Base-by-base conservation (phyloP, 2,888 invertebrate species). In the Aleiodes testaceus region DNA sequence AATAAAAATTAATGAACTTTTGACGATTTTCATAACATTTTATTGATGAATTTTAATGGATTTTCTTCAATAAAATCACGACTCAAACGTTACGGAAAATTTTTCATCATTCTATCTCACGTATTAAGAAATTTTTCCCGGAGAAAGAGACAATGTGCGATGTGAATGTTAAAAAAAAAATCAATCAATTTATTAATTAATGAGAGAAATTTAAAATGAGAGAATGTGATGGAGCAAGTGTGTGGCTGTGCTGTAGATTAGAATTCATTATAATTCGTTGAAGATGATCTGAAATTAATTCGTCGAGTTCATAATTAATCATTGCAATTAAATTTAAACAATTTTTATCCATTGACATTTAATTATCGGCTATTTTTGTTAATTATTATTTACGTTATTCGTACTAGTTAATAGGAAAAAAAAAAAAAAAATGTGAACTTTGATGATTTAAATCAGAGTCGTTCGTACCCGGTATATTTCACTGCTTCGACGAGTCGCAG, bases 191-290 rank as follows among this genome's bases (percentile, higher is more conserved):
- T 74, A 81, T 71, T 67, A 47, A 69, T 63, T 72, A 61, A 68
- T 59, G 53, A 68, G 16, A 59, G 30, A 30, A 44, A 36, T 22
- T 30, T 53, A 63, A 44, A 36, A 45, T 22, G 63, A 16, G 82
- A 81, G 80, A 75, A 75, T 73, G 75, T 83, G 83, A 84, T 83
- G 82, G 82, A 83, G 82, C 82, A 86, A 86, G 81, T 84, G 85
- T 86, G 82, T 86, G 86, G 86, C 86, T 87, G 86, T 87, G 86
- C 84, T 84, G 82, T 84, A 86, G 84, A 82, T 75, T 84, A 86
- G 82, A 79, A 77, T 50, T 16, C 20, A 50, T 53, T 53, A 55
- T 30, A 30, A 30, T 55, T 14, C 16, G 36, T 55, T 63, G 74
- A 73, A 75, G 75, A 78, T 73, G 74, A 72, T 66, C 53, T 55